Conservation (phyloP, 2,113 vertebrate species). For the Chloropsis hardwickii region DNA sequence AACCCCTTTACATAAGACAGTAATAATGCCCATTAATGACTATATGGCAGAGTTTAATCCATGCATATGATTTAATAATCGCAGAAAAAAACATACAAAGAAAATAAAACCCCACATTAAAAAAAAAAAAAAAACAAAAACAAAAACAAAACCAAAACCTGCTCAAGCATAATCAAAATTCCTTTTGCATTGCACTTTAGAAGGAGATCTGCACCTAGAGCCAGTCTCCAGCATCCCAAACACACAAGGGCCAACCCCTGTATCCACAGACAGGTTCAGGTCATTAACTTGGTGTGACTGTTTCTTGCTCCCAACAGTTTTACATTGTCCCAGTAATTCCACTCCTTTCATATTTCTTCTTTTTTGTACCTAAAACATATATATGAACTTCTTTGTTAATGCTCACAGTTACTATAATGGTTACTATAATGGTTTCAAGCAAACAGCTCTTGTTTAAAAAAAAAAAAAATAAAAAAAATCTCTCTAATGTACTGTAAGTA, state of each 20-base stretch:
- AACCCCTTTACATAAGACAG: slow-evolving; percentile 81
- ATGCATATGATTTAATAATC: slow-evolving; percentile 85
- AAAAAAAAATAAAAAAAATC: neutral
- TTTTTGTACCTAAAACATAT: slow-evolving; percentile 47
- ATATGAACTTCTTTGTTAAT: slow-evolving; percentile 25
- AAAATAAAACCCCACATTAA: slow-evolving; percentile 47
- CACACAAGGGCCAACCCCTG: slow-evolving; percentile 43
- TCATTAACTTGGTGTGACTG: neutral
- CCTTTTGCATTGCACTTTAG: slow-evolving; percentile 82
- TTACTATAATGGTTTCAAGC: slow-evolving; percentile 38
- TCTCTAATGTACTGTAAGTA: slow-evolving; percentile 18
- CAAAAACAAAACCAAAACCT: slow-evolving; percentile 49
- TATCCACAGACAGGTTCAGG: neutral
- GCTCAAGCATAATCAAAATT: slow-evolving; percentile 82
- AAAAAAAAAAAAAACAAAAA: slow-evolving; percentile 53
- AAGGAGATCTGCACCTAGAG: slow-evolving; percentile 44
- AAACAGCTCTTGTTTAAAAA: slow-evolving; percentile 39
- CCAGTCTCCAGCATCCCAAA: slow-evolving; percentile 43
- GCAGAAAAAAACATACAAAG: slow-evolving; percentile 78
- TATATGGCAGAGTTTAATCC: slow-evolving; percentile 85
- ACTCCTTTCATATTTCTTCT: neutral
- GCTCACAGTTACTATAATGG: slow-evolving; percentile 53
- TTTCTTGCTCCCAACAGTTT: slow-evolving; percentile 31
- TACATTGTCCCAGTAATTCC: neutral
- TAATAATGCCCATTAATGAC: slow-evolving; percentile 93